phyloP scores from a whole-genome alignment of 1,140 invertebrate species.

The Stegodyphus dumicola region DNA sequence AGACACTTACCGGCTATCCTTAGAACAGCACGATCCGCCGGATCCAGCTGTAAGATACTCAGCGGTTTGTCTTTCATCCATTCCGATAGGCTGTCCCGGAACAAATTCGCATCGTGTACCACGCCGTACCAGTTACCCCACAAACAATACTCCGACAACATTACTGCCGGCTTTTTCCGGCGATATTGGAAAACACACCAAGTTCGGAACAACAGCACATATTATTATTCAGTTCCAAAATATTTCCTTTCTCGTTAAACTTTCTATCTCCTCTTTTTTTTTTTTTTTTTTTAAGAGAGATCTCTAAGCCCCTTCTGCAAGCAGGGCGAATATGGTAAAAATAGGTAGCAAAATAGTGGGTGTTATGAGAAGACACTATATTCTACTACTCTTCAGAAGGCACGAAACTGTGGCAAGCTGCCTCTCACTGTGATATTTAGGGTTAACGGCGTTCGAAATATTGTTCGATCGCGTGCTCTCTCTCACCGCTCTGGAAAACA shows the following conservation, averaged over 20 bases:
- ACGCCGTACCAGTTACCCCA: slow-evolving; percentile 42
- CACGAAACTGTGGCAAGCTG: too few relatives aligned
- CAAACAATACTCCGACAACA: slow-evolving; percentile 24
- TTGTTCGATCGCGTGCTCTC: slow-evolving; percentile 14
- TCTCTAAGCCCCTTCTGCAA: too few relatives aligned
- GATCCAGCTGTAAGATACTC: slow-evolving; percentile 93
- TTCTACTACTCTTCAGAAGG: neutral
- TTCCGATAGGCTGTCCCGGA: slow-evolving; percentile 80
- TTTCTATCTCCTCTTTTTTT: too few relatives aligned
- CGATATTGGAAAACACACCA: too few relatives aligned
- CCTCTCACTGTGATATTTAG: neutral
- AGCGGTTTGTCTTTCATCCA: slow-evolving; percentile 96
- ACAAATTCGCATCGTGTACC: slow-evolving; percentile 41
- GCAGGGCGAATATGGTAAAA: too few relatives aligned
- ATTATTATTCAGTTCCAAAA: neutral
- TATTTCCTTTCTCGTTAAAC: neutral
- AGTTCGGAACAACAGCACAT: neutral
- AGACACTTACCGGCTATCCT: slow-evolving; percentile 88
- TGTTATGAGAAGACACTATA: too few relatives aligned
- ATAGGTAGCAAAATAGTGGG: too few relatives aligned
- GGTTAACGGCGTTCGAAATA: neutral
- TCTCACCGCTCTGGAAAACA: neutral
- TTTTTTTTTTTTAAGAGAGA: too few relatives aligned
- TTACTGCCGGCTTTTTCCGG: too few relatives aligned
- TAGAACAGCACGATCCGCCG: slow-evolving; percentile 92